Evolutionary conservation across 2,797 vertebrate species (phyloP).

Genomic region (Danio jaintianensis): DNA sequence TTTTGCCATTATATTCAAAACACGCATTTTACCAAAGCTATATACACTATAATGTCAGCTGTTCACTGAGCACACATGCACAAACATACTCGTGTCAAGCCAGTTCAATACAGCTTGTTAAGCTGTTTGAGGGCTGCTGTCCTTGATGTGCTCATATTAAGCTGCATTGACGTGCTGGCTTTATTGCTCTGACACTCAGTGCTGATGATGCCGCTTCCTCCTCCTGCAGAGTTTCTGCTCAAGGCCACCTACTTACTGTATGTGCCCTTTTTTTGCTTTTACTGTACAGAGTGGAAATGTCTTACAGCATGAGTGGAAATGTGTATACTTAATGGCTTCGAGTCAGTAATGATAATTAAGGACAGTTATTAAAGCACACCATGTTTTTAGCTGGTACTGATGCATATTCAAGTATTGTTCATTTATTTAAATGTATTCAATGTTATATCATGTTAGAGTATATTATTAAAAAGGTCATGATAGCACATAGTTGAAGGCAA

Average conservation of each 20-base stretch:
- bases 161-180: slow-evolving; percentile 73
- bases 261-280: background rate
- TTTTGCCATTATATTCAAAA: too few species aligned
- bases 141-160: slow-evolving; percentile 67
- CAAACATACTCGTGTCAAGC: slow-evolving; percentile 20
- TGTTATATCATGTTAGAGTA: too few species aligned
- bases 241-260: slow-evolving; percentile 18
- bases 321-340: background rate
- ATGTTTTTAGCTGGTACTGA: background rate
- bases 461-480: too few species aligned
- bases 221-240: slow-evolving; percentile 40
- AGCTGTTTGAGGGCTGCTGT: slow-evolving; percentile 47
- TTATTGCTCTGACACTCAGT: slow-evolving; percentile 61
- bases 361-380: background rate
- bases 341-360: background rate
- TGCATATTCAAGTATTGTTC: too few species aligned
- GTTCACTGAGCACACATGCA: slow-evolving; percentile 49
- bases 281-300: slow-evolving; percentile 6
- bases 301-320: background rate
- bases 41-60: slow-evolving; percentile 48
- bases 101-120: slow-evolving; percentile 43
- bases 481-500: too few species aligned
- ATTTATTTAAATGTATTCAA: too few species aligned
- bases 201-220: slow-evolving; percentile 66
- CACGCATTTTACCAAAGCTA: background rate